Percentiles rank a stretch among this genome's conserved stretches.
Evolutionary conservation across 1,140 invertebrate species (phyloP).

Genomic region (Trachymyrmex cornetzi): DNA sequence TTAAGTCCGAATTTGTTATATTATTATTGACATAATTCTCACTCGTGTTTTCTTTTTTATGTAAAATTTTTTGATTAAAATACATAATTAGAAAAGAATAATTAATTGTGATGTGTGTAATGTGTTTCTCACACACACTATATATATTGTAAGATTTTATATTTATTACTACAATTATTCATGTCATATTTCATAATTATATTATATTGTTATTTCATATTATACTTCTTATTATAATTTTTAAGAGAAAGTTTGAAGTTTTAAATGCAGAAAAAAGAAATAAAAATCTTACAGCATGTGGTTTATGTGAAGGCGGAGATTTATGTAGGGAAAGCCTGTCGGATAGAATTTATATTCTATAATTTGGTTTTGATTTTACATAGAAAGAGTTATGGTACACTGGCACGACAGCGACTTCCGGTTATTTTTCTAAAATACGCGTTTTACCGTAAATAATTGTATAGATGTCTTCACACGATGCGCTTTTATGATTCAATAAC

Average conservation of each 20-base stretch:
- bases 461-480: not conserved
- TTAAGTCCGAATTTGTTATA: not conserved
- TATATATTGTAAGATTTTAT: not conserved
- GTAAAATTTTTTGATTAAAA: not conserved
- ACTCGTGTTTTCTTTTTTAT: not conserved
- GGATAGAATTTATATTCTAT: not conserved
- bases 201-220: not conserved
- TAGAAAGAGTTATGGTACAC: not conserved
- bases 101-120: not conserved
- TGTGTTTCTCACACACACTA: not conserved
- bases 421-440: not conserved
- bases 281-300: not conserved
- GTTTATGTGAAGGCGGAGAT: not conserved
- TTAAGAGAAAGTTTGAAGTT: not conserved
- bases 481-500: not conserved
- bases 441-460: not conserved
- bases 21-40: not conserved
- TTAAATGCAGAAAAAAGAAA: not conserved
- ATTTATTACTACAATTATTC: too few relatives aligned
- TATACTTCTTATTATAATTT: not conserved
- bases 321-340: not conserved
- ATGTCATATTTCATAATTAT: too few relatives aligned
- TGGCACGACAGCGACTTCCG: not conserved
- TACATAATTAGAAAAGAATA: not conserved
- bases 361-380: not conserved